Evolutionary conservation across 2,113 vertebrate genomes (phyloP).

Genomic region (Cebus imitator): DNA sequence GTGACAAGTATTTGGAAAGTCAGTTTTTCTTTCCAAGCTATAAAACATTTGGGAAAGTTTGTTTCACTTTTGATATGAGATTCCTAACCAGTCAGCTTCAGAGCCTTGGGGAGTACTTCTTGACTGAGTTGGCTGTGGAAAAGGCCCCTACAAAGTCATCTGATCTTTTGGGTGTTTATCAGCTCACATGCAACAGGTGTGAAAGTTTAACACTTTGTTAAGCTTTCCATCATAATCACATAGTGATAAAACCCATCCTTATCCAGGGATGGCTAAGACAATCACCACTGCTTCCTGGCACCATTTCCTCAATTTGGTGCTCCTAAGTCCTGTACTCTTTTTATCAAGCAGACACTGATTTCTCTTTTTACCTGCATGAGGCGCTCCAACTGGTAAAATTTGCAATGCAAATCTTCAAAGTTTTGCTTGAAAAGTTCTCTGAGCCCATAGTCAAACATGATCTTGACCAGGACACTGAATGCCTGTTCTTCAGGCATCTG

Average conservation of each 20-base stretch:
- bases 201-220: neutral
- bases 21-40: conserved; percentile 33
- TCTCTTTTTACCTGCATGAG: conserved; percentile 94
- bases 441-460: conserved; percentile 99
- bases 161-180: conserved; percentile 9
- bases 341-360: neutral
- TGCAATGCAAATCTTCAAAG: conserved; percentile 99
- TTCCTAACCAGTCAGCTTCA: neutral
- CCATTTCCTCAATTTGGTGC: neutral
- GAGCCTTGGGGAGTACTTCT: neutral
- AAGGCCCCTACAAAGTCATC: neutral
- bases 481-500: conserved; percentile 99
- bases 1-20: conserved; percentile 40
- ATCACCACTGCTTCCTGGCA: neutral
- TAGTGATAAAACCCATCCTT: neutral
- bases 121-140: neutral
- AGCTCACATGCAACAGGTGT: neutral
- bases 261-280: neutral
- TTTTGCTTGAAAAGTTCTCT: conserved; percentile 99
- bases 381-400: conserved; percentile 98
- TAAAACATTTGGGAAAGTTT: conserved; percentile 29
- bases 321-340: neutral
- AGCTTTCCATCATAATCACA: neutral
- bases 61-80: conserved; percentile 35
- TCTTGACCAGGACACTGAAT: conserved; percentile 99